A percentile compares a stretch with the other conserved stretches of the same genome.
These are phyloP conservation scores for Bradypodion pumilum DNA, from an alignment of 2,797 vertebrate genomes.

Conservation along the genomic window DNA sequence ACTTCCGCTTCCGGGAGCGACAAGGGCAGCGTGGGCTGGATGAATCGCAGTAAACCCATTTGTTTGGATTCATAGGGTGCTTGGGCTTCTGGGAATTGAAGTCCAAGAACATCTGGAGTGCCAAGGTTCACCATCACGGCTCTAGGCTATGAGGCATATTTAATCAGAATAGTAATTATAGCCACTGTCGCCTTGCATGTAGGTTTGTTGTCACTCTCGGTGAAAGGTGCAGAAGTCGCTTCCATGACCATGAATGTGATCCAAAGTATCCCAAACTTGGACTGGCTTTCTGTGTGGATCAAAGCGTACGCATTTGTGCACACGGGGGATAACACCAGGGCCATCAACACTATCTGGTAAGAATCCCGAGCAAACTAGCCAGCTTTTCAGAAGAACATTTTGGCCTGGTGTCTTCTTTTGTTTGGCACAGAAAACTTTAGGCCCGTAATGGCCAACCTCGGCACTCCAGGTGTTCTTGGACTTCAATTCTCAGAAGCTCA, in stretches of 20 bases:
- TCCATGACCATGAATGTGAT: slow-evolving; percentile 98
- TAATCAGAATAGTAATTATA: not conserved
- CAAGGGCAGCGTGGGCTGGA: too few species aligned
- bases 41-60: too few species aligned
- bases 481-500: too few species aligned
- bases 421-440: not conserved
- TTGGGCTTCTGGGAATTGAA: too few species aligned
- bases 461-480: too few species aligned
- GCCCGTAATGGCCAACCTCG: too few species aligned
- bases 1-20: too few species aligned
- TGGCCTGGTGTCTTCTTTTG: rapidly evolving
- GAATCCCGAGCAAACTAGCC: slow-evolving; percentile 31
- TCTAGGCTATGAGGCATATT: not conserved
- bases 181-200: not conserved
- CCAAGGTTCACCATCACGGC: too few species aligned
- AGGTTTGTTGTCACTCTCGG: slow-evolving; percentile 94
- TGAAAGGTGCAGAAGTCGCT: slow-evolving; percentile 96
- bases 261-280: slow-evolving; percentile 94
- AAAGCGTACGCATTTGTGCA: slow-evolving; percentile 98
- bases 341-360: slow-evolving; percentile 98
- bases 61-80: too few species aligned
- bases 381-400: not conserved
- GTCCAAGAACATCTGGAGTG: too few species aligned
- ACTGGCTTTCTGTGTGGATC: slow-evolving; percentile 99
- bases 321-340: slow-evolving; percentile 93